A percentile compares a stretch with the other conserved stretches of the same genome.
These are phyloP conservation scores for Episyrphus balteatus DNA, from an alignment of 1,140 invertebrate genomes.

Conservation along the genomic window DNA sequence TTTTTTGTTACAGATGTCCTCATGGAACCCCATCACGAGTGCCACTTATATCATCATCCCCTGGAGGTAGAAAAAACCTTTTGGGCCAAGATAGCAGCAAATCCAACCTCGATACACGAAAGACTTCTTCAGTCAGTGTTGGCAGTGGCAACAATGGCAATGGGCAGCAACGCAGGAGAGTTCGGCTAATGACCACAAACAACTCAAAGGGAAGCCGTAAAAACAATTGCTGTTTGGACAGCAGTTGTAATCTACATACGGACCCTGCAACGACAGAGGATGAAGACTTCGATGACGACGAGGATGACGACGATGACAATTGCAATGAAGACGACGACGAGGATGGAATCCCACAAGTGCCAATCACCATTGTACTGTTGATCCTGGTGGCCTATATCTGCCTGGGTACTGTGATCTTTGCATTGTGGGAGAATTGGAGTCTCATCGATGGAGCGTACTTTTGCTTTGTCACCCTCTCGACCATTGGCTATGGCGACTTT, in stretches of 20 bases:
- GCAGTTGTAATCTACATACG: neutral
- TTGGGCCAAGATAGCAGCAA: conserved; percentile 16
- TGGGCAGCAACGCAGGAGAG: neutral
- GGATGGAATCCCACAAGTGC: conserved; percentile 44
- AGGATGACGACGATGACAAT: neutral
- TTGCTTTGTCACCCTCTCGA: conserved; percentile 77
- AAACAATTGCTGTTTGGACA: neutral
- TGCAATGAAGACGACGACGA: conserved; percentile 1
- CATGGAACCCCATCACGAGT: conserved; percentile 61
- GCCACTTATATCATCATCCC: conserved; percentile 47
- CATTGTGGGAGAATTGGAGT: conserved; percentile 62
- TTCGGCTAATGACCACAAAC: no score
- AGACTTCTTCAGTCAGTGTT: conserved; percentile 14
- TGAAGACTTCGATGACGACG: neutral
- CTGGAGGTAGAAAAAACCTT: conserved; percentile 21
- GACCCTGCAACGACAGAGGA: no score
- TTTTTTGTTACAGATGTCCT: conserved; percentile 39
- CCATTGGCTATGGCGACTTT: conserved; percentile 77
- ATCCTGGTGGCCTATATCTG: conserved; percentile 60
- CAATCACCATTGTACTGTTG: conserved; percentile 56
- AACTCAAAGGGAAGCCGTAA: neutral
- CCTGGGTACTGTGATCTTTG: conserved; percentile 58
- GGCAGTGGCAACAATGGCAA: neutral
- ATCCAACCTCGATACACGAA: conserved; percentile 25
- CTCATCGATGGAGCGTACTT: conserved; percentile 77